These are phyloP conservation scores for Tokudaia muenninki DNA, from an alignment of 2,797 vertebrate genomes.

Conservation along the genomic window DNA sequence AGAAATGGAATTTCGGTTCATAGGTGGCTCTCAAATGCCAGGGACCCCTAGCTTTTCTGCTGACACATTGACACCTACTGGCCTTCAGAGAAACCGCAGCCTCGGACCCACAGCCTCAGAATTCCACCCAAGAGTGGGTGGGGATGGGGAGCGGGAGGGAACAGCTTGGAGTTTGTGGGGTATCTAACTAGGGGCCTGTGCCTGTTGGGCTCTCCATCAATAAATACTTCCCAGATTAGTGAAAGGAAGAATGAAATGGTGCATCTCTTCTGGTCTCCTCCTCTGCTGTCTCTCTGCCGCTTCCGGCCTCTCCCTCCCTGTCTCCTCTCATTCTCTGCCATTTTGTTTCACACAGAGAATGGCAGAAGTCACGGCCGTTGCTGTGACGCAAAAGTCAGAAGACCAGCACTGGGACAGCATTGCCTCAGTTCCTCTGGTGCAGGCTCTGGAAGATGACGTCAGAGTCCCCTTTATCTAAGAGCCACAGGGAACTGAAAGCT, in stretches of 20 bases:
- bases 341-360: conserved; percentile 7
- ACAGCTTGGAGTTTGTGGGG: not conserved
- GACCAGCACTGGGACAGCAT: not conserved
- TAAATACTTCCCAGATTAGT: not conserved
- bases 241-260: not conserved
- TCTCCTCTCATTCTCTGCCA: not conserved
- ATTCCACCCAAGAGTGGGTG: not conserved
- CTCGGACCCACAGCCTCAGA: conserved; percentile 19
- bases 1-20: not conserved
- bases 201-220: not conserved
- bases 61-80: conserved; percentile 80
- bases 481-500: not conserved
- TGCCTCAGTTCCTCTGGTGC: not conserved
- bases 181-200: not conserved
- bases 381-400: not conserved
- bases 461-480: not conserved
- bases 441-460: not conserved
- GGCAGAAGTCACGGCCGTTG: not conserved
- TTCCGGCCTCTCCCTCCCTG: not conserved
- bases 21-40: not conserved
- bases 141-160: not conserved
- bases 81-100: conserved; percentile 50
- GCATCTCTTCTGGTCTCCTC: not conserved
- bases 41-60: conserved; percentile 66
- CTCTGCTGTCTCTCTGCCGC: not conserved